Conservation (phyloP, 2,113 vertebrate species). For the Ictalurus furcatus region DNA sequence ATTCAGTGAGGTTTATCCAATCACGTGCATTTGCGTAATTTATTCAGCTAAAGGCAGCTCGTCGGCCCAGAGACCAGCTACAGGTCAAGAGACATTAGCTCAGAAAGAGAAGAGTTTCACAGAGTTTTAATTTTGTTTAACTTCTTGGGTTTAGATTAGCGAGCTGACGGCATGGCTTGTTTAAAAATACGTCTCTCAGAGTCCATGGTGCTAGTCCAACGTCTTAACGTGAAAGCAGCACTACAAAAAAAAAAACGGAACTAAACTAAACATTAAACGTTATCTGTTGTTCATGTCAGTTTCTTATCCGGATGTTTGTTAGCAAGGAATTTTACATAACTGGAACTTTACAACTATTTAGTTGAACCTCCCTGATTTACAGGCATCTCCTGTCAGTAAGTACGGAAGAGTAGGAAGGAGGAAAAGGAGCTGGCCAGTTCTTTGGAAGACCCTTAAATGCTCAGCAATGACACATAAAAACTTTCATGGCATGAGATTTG, state of each 20-base stretch:
- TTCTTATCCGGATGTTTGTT: not conserved
- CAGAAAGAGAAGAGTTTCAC: not conserved
- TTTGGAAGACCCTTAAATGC: not conserved
- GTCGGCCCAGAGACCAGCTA: not conserved
- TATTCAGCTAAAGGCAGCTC: not conserved
- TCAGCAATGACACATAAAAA: not conserved
- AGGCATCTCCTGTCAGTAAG: not conserved
- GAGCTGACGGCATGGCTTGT: not conserved
- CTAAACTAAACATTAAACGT: not conserved
- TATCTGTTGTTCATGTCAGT: not conserved
- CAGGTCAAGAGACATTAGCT: not conserved
- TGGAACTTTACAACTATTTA: not conserved
- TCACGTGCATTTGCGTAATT: not conserved
- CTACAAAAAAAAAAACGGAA: not conserved
- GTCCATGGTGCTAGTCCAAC: not conserved
- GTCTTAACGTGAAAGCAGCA: not conserved
- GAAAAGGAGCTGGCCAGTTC: not conserved
- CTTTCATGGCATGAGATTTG: not conserved
- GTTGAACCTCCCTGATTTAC: not conserved
- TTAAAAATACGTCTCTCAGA: not conserved
- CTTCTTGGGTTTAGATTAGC: not conserved
- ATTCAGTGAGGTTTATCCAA: not conserved
- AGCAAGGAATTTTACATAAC: not conserved
- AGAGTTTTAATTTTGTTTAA: not conserved
- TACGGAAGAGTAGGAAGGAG: not conserved